Evolutionary conservation across 2,113 vertebrate species (phyloP).

Genomic region (Callaeas wilsoni): DNA sequence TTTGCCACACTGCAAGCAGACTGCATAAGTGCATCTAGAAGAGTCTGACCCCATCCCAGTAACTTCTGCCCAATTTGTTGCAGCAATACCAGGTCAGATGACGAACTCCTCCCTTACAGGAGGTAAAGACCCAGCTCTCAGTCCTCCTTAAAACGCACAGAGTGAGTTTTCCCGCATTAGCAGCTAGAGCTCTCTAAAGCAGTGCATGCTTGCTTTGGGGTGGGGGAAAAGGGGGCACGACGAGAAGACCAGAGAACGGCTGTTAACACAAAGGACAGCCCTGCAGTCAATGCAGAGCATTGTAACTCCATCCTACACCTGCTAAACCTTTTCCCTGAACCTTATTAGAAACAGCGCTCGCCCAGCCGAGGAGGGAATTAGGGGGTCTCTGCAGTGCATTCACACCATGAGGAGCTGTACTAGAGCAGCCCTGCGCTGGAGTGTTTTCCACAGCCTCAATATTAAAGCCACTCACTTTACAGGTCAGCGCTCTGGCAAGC

Average conservation of each 20-base stretch:
- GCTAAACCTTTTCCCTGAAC: conserved; percentile 7
- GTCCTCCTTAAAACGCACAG: no score
- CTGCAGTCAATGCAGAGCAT: background rate
- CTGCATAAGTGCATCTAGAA: background rate
- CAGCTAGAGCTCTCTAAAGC: background rate
- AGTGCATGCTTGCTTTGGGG: background rate
- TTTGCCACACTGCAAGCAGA: background rate
- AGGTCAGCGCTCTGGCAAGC: conserved; percentile 15
- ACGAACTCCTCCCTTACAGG: accelerated
- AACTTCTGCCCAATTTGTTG: background rate
- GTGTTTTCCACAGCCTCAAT: background rate
- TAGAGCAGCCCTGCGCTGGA: background rate
- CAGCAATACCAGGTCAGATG: background rate
- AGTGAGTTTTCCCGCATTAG: background rate
- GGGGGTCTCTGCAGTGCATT: background rate
- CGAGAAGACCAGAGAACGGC: background rate
- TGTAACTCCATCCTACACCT: background rate
- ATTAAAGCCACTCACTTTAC: background rate
- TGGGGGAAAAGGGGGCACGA: background rate
- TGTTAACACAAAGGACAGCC: background rate
- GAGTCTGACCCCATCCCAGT: background rate
- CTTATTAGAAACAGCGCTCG: background rate
- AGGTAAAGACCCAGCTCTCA: background rate
- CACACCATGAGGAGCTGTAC: background rate
- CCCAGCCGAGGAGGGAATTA: background rate